Base-by-base conservation (phyloP, 2,888 invertebrate species). In the Dicyrtoma fusca region DNA sequence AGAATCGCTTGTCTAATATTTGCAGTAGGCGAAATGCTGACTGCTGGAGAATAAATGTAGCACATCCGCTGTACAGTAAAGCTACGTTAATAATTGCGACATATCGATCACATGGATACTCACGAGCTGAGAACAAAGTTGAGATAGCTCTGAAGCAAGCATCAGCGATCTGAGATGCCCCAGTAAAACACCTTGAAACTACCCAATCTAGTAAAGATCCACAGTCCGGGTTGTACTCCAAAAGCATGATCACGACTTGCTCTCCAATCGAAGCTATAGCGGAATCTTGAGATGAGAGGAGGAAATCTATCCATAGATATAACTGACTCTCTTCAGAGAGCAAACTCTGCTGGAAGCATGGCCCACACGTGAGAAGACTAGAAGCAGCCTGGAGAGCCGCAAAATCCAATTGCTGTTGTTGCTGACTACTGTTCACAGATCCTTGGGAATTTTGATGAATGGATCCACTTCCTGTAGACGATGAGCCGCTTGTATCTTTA, bases 51-150 rank as follows among this genome's bases (percentile, higher is more conserved):
- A 90, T 88, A 45, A 93, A 91, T 26, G 96, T 89, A 0, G 97
- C 94, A 83, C 95, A 96, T 1, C 97, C 97, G 6, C 96, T 94
- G 86, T 95, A 97, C 87, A 98, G 90, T 59, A 99, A 88, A 0
- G 98, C 97, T 47, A 98, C 94, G 83, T 97, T 98, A 82, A 99
- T 94, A 81, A 99, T 94, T 1, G 97, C 96, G 47, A 96, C 96
- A 84, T 97, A 97, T 86, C 97, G 95, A 84, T 97, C 97, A 83
- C 96, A 97, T 1, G 97, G 96, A 86, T 97, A 96, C 85, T 97
- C 97, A 94, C 93, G 90, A 63, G 96, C 93, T 83, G 96, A 96
- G 85, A 99, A 99, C 81, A 99, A 94, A 8, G 96, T 92, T 4
- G 97, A 95, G 68, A 99, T 87, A 3, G 97, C 96, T 83, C 94